Evolutionary conservation across 2,113 vertebrate species (phyloP).

Genomic region (Nesoenas mayeri): DNA sequence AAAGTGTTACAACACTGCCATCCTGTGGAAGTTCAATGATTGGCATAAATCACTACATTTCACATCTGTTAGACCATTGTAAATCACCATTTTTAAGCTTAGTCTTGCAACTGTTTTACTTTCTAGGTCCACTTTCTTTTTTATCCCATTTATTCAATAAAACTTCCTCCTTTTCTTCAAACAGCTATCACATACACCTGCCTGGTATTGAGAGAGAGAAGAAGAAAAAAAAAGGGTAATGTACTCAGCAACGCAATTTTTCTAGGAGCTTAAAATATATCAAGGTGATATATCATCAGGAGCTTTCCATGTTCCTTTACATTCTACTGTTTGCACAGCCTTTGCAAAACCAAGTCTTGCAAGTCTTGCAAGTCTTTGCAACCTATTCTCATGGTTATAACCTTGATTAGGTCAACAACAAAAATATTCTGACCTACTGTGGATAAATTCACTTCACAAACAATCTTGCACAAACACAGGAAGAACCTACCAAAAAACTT

Average conservation of each 20-base stretch:
- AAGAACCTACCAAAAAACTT: background rate
- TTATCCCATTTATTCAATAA: background rate
- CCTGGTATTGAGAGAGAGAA: background rate
- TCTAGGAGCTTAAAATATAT: background rate
- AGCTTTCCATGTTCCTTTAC: background rate
- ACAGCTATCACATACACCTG: background rate
- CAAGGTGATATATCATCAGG: background rate
- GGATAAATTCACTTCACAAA: background rate
- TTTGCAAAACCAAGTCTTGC: background rate
- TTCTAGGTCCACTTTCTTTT: background rate
- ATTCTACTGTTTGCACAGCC: background rate
- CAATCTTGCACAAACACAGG: background rate
- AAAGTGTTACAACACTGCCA: conserved; percentile 74
- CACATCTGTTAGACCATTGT: background rate
- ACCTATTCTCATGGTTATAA: background rate
- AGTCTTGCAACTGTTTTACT: background rate
- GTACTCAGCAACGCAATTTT: background rate
- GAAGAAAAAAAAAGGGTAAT: background rate
- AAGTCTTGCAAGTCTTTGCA: background rate
- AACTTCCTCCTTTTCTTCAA: background rate
- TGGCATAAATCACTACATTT: conserved; percentile 55
- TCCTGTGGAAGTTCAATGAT: conserved; percentile 73
- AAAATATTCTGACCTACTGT: background rate
- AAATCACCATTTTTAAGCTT: background rate
- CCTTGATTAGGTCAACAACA: background rate